Conservation (phyloP, 2,888 invertebrate species). For the Euclidia mi region DNA sequence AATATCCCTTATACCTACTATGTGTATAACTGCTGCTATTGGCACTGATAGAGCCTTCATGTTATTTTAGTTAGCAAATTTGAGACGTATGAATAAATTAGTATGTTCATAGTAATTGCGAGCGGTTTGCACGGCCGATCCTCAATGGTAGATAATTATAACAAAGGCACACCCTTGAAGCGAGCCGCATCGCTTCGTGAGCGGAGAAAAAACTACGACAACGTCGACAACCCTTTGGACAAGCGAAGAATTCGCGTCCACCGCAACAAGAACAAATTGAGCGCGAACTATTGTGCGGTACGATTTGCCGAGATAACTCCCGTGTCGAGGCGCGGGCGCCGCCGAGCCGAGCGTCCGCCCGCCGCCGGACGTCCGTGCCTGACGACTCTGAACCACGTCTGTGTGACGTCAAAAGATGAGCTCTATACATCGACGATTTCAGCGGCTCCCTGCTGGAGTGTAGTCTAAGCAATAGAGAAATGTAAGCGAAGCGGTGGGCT, state of each 20-base stretch:
- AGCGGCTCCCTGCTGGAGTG: constrained; percentile 29
- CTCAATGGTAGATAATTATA: constrained; percentile 72
- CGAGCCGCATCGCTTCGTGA: constrained; percentile 66
- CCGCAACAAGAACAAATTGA: constrained; percentile 89
- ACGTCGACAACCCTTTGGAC: constrained; percentile 78
- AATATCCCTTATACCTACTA: too few species aligned
- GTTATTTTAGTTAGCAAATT: constrained; percentile 44
- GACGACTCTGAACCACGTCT: constrained; percentile 52
- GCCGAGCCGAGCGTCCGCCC: constrained; percentile 68
- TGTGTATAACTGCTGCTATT: background rate
- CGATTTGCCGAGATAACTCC: constrained; percentile 88
- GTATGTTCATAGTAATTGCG: constrained; percentile 69
- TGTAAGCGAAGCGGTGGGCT: constrained; percentile 66
- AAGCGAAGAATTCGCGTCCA: constrained; percentile 87
- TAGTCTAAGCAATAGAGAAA: constrained; percentile 56
- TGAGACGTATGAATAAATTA: constrained; percentile 63
- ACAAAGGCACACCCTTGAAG: constrained; percentile 73
- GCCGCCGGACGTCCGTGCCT: constrained; percentile 75
- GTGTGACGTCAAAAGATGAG: constrained; percentile 35
- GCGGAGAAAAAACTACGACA: constrained; percentile 82
- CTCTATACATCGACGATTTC: constrained; percentile 62
- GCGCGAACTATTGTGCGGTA: constrained; percentile 87
- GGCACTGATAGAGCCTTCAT: background rate
- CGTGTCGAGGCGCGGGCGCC: constrained; percentile 80
- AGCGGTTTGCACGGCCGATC: constrained; percentile 61